These are phyloP conservation scores for Chloroceryle amazona DNA, from an alignment of 2,797 vertebrate genomes.

Conservation along the genomic window DNA sequence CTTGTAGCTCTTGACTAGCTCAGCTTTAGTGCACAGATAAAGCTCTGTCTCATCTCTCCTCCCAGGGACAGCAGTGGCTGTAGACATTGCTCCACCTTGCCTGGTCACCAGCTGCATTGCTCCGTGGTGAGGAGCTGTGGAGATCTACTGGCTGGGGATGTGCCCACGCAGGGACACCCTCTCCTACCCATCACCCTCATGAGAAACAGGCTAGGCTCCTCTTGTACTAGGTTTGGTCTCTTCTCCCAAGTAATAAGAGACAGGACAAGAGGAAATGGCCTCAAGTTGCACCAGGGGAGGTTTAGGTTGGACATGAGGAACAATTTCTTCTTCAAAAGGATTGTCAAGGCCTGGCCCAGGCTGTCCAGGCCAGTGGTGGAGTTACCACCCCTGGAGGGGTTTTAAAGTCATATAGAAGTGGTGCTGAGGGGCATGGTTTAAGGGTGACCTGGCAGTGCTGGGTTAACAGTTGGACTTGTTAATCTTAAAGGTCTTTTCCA, in stretches of 20 bases:
- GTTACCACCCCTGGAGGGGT: too few relatives aligned
- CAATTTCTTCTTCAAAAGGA: background rate
- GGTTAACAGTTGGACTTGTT: background rate
- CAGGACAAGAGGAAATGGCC: background rate
- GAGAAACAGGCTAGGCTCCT: background rate
- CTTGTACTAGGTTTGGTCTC: background rate
- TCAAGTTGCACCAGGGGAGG: background rate
- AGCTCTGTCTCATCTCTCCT: background rate
- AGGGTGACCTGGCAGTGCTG: too few relatives aligned
- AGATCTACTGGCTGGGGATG: background rate
- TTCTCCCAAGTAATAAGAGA: background rate
- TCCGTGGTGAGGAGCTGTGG: background rate
- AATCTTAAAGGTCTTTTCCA: background rate
- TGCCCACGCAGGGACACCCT: background rate
- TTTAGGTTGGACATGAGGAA: background rate
- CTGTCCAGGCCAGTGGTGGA: too few relatives aligned
- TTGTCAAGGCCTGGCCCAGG: background rate
- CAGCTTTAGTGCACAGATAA: background rate
- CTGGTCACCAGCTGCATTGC: background rate
- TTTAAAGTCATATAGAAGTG: too few relatives aligned
- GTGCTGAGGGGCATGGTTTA: too few relatives aligned
- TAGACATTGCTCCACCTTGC: background rate
- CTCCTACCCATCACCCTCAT: rapidly evolving
- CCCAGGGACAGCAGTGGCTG: background rate
- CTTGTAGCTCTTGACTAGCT: background rate